Evolutionary conservation across 2,888 invertebrate species (phyloP).

Genomic region (Drosophila atripex): DNA sequence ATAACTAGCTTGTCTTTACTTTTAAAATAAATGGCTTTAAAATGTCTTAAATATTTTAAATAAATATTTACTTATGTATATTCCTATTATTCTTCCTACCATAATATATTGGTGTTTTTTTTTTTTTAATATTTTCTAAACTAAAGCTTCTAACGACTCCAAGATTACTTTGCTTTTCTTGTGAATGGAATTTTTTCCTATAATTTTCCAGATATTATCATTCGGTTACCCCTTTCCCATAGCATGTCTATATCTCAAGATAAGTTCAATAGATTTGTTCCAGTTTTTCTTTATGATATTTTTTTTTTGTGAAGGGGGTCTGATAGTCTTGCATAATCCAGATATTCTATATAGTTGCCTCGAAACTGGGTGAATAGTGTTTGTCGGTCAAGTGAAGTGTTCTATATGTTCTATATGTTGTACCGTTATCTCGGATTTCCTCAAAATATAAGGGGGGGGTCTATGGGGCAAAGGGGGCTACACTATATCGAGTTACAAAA

Average conservation of each 20-base stretch:
- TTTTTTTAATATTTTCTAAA: too few relatives aligned
- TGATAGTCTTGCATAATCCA: slow-evolving; percentile 32
- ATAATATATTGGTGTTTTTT: too few relatives aligned
- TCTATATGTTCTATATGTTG: slow-evolving; percentile 13
- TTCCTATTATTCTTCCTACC: too few relatives aligned
- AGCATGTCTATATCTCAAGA: background rate
- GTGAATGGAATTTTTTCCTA: background rate
- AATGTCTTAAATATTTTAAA: too few relatives aligned
- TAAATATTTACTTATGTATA: too few relatives aligned
- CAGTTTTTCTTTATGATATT: slow-evolving; percentile 15
- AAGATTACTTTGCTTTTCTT: background rate
- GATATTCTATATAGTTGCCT: slow-evolving; percentile 34
- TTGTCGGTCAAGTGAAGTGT: slow-evolving; percentile 44
- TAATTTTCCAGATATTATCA: background rate
- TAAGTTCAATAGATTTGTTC: slow-evolving; percentile 21
- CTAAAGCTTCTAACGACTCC: too few relatives aligned
- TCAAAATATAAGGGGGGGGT: background rate
- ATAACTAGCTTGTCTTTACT: too few relatives aligned
- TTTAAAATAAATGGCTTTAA: too few relatives aligned
- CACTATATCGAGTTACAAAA: slow-evolving; percentile 60
- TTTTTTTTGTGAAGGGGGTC: too few relatives aligned
- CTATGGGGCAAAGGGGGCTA: slow-evolving; percentile 1
- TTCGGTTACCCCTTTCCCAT: background rate
- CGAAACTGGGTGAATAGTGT: slow-evolving; percentile 24
- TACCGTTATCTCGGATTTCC: slow-evolving; percentile 68